These are phyloP conservation scores for Buteo buteo DNA, from an alignment of 2,113 vertebrate genomes.

Conservation along the genomic window DNA sequence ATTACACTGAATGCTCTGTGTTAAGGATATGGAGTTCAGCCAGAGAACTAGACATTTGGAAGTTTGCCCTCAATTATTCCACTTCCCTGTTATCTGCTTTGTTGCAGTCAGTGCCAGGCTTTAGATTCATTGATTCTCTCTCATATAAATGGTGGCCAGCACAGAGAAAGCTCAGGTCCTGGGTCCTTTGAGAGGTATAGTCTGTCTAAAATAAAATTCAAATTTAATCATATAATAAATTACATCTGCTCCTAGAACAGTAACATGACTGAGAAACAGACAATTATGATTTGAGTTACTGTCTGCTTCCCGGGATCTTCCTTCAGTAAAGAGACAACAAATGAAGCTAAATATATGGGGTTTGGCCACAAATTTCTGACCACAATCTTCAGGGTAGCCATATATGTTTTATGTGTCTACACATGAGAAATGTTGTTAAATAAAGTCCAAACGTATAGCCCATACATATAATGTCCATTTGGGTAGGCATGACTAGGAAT, in stretches of 20 bases:
- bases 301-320: not conserved
- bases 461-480: not conserved
- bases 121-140: not conserved
- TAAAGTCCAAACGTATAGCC: not conserved
- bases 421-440: not conserved
- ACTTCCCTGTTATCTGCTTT: not conserved
- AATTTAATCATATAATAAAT: not conserved
- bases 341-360: not conserved
- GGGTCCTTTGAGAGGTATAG: not conserved
- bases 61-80: not conserved
- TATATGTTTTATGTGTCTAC: not conserved
- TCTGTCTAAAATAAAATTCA: not conserved
- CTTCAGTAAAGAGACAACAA: not conserved
- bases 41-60: not conserved
- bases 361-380: not conserved
- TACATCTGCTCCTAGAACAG: not conserved
- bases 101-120: not conserved
- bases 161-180: not conserved
- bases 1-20: not conserved
- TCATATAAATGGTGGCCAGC: not conserved
- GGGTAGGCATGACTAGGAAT: not conserved
- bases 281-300: not conserved
- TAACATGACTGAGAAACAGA: not conserved
- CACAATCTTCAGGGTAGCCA: not conserved
- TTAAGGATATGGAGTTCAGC: not conserved